Evolutionary conservation across 2,113 vertebrate genomes (phyloP).

Genomic region (Mastomys natalensis): DNA sequence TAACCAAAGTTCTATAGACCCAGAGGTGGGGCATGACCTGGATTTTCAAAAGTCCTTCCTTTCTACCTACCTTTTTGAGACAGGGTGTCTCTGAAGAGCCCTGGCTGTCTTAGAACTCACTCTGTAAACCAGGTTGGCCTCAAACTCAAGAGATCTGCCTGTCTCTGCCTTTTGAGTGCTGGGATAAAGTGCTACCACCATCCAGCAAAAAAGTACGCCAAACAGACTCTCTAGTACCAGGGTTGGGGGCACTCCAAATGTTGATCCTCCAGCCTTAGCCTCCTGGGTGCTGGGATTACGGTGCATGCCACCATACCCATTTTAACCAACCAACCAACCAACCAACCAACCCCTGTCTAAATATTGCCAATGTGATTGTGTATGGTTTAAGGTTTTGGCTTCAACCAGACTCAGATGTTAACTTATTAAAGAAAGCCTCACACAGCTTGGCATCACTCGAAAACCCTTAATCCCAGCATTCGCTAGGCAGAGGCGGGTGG

Average conservation of each 20-base stretch:
- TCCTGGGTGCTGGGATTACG: neutral
- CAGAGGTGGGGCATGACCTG: too few species aligned
- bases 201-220: neutral
- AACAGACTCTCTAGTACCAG: neutral
- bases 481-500: neutral
- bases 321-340: neutral
- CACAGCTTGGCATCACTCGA: too few species aligned
- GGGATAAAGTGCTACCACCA: neutral
- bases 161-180: neutral
- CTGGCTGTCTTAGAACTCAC: neutral
- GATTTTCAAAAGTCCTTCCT: neutral
- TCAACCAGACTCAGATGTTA: neutral
- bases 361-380: neutral
- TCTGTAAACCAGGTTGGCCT: neutral
- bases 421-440: neutral
- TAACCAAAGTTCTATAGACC: neutral
- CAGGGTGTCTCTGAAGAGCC: neutral
- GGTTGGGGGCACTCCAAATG: neutral
- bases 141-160: neutral
- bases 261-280: neutral
- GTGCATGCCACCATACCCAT: neutral
- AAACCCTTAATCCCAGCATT: neutral
- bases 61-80: neutral
- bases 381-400: conserved; percentile 19
- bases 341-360: neutral